Evolutionary conservation across 2,888 invertebrate genomes (phyloP).

Genomic region (Choreutis nemorana): DNA sequence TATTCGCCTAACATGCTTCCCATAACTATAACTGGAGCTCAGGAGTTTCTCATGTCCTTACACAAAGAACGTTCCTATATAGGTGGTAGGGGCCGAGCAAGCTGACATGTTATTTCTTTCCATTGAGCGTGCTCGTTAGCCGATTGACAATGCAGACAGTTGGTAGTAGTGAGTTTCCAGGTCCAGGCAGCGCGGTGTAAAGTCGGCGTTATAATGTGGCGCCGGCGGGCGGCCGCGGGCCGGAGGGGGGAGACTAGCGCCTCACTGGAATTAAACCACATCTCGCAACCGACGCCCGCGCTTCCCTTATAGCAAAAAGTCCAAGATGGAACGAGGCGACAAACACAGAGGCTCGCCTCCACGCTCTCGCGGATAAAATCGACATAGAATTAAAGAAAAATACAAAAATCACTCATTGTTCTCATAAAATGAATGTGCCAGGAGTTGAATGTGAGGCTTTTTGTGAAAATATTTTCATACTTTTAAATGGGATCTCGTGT

Average conservation of each 20-base stretch:
- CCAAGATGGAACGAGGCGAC: slow-evolving; percentile 58
- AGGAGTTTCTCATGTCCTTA: too few species aligned
- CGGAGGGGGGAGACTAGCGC: slow-evolving; percentile 26
- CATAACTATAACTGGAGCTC: too few species aligned
- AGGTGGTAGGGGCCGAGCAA: too few species aligned
- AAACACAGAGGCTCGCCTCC: slow-evolving; percentile 53
- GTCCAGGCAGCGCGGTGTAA: slow-evolving; percentile 17
- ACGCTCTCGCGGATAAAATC: slow-evolving; percentile 59
- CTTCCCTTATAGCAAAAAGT: slow-evolving; percentile 52
- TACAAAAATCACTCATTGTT: slow-evolving; percentile 67
- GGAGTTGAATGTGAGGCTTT: slow-evolving; percentile 64
- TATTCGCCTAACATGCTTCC: too few species aligned
- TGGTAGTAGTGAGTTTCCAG: slow-evolving; percentile 7
- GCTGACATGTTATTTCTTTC: too few species aligned
- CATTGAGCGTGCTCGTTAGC: slow-evolving; percentile 8
- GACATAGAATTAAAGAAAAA: slow-evolving; percentile 66
- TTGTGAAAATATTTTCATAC: slow-evolving; percentile 67
- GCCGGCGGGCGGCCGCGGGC: slow-evolving; percentile 20
- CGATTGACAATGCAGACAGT: slow-evolving; percentile 10
- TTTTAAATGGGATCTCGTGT: slow-evolving; percentile 66
- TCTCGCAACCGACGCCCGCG: slow-evolving; percentile 50
- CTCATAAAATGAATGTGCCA: slow-evolving; percentile 67
- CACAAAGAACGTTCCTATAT: too few species aligned
- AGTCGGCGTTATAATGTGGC: slow-evolving; percentile 33
- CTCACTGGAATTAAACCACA: slow-evolving; percentile 39